phyloP scores from a whole-genome alignment of 2,888 invertebrate genomes.

The Ernsta delagoae region DNA sequence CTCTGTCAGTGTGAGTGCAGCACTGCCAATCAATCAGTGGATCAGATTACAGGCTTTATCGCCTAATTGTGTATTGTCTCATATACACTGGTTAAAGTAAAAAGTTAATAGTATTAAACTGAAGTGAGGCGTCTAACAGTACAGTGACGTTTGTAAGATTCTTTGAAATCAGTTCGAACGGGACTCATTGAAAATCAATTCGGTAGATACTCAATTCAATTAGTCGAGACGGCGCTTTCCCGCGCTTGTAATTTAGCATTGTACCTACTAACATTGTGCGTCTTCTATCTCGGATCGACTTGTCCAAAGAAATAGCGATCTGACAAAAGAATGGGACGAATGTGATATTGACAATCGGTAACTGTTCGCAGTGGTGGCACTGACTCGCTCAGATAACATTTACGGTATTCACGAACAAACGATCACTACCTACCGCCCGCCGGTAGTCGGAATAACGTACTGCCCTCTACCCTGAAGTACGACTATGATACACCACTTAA shows the following conservation, averaged over 20 bases:
- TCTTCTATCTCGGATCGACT: conserved; percentile 72
- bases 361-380: conserved; percentile 67
- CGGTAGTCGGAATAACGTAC: conserved; percentile 7
- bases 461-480: neutral
- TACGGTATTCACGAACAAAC: conserved; percentile 55
- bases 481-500: conserved; percentile 1
- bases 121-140: conserved; percentile 61
- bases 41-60: conserved; percentile 28
- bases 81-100: conserved; percentile 50
- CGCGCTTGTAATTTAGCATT: conserved; percentile 73
- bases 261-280: conserved; percentile 59
- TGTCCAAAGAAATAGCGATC: conserved; percentile 72
- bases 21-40: conserved; percentile 25
- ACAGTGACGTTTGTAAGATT: conserved; percentile 57
- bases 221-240: conserved; percentile 72
- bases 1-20: conserved; percentile 3
- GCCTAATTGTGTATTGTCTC: conserved; percentile 39
- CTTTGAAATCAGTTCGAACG: conserved; percentile 69
- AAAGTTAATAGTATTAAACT: conserved; percentile 60
- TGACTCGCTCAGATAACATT: conserved; percentile 54
- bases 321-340: conserved; percentile 71
- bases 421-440: conserved; percentile 8
- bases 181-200: conserved; percentile 74
- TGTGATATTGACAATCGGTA: conserved; percentile 74
- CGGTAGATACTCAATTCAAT: conserved; percentile 68